Evolutionary conservation across 2,113 vertebrate genomes (phyloP), one percentile per base, ranked within the genome.

Genomic region (Dermatemys mawii): DNA sequence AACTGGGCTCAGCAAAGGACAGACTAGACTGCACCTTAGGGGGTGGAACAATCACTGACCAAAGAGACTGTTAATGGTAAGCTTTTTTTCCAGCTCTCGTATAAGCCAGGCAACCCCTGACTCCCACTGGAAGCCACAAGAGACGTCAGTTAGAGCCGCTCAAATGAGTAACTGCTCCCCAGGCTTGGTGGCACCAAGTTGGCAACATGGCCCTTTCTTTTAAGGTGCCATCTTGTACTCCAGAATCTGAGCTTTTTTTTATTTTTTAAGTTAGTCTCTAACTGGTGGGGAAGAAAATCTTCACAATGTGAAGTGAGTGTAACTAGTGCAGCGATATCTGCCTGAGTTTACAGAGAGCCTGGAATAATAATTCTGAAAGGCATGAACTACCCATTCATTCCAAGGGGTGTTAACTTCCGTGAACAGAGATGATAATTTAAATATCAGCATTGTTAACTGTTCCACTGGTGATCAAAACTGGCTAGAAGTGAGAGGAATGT

Each of bases 391-490:
- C 50, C 12, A 46, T 51, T 38, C 0, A 8, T 50, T 4, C 13
- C 1, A 6, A n/a, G 3, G 84, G 78, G 26, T 0, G 0, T 51
- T 85, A 9, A 78, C 0, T 27, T 86, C 49, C 73, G 81, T 94
- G 86, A 94, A 91, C 32, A 41, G 90, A 5, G 2, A 78, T 87
- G 84, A 38, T 5, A 41, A 92, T 95, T 95, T 89, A 90, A 88
- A 90, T 5, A 90, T n/a, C 51, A 2, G 0, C 3, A 32, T 46
- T 5, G 48, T 38, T 38, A 70, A 70, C 63, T 70, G 17, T 70
- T 70, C 88, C 87, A 88, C 91, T 89, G 87, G 84, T 94, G 94
- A 95, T 87, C 80, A 54, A 84, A 93, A 97, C 96, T 94, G 96
- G 93, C 92, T 97, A 96, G 95, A 95, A 94, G 76, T 76, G 92